Evolutionary conservation across 2,113 vertebrate genomes (phyloP).

Genomic region (Daphoenositta chrysoptera): DNA sequence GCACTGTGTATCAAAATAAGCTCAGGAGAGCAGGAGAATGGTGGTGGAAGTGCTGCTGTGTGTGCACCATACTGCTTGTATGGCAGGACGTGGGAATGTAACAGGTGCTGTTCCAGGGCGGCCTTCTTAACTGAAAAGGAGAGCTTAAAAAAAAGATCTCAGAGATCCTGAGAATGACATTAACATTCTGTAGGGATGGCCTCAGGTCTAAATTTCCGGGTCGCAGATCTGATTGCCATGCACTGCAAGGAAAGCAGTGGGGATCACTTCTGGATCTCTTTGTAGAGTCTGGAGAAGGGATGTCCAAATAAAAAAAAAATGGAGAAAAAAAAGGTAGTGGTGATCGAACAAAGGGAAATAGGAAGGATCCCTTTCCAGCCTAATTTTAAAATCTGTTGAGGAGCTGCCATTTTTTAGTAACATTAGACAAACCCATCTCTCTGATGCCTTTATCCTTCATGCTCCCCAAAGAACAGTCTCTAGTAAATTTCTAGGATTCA

Average conservation of each 20-base stretch:
- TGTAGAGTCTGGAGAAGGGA: background rate
- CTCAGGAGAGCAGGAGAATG: background rate
- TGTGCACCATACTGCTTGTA: background rate
- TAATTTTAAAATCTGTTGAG: background rate
- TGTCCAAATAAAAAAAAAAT: background rate
- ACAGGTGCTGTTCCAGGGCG: rapidly evolving
- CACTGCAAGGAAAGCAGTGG: background rate
- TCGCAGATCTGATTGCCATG: background rate
- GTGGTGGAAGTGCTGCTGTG: background rate
- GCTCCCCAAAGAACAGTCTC: background rate
- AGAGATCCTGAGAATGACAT: background rate
- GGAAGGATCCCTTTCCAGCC: background rate
- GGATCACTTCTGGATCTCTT: background rate
- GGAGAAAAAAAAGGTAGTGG: background rate
- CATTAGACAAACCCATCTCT: background rate
- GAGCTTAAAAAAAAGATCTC: background rate
- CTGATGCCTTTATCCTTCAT: background rate
- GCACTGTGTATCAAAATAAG: background rate
- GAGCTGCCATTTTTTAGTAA: background rate
- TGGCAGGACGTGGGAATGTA: background rate
- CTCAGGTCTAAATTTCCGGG: background rate
- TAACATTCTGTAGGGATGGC: no score
- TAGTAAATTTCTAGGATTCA: background rate
- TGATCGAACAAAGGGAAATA: background rate
- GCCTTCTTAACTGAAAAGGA: background rate